Conservation (phyloP, 2,888 invertebrate species). For the Homarus gammarus region DNA sequence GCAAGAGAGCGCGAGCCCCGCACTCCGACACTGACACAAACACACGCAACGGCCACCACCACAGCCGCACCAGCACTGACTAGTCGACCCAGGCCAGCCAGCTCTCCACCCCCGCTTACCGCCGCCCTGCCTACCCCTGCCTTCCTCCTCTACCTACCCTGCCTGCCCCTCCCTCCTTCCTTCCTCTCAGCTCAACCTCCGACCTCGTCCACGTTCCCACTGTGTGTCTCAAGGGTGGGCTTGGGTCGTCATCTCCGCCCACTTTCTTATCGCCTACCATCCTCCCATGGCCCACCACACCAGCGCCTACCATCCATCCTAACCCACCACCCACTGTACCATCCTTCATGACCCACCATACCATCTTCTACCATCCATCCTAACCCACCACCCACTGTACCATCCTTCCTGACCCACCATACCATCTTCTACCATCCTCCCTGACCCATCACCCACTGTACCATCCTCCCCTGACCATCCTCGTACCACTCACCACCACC, state of each 20-base stretch:
- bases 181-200: slow-evolving; percentile 21
- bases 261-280: neutral
- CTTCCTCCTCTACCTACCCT: neutral
- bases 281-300: too few relatives aligned
- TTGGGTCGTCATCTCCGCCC: neutral
- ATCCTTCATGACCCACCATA: too few relatives aligned
- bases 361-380: neutral
- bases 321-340: neutral
- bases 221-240: neutral
- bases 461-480: too few relatives aligned
- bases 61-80: slow-evolving; percentile 65
- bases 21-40: slow-evolving; percentile 54
- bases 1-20: slow-evolving; percentile 39
- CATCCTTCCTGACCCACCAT: neutral
- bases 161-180: slow-evolving; percentile 13
- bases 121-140: slow-evolving; percentile 19
- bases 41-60: slow-evolving; percentile 50
- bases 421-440: neutral
- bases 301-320: neutral
- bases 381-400: neutral
- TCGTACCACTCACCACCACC: too few relatives aligned
- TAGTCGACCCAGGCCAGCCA: neutral
- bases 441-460: too few relatives aligned
- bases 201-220: slow-evolving; percentile 5
- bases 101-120: slow-evolving; percentile 14